Conservation (phyloP, 2,888 invertebrate genomes). For the Helicoverpa assulta region DNA sequence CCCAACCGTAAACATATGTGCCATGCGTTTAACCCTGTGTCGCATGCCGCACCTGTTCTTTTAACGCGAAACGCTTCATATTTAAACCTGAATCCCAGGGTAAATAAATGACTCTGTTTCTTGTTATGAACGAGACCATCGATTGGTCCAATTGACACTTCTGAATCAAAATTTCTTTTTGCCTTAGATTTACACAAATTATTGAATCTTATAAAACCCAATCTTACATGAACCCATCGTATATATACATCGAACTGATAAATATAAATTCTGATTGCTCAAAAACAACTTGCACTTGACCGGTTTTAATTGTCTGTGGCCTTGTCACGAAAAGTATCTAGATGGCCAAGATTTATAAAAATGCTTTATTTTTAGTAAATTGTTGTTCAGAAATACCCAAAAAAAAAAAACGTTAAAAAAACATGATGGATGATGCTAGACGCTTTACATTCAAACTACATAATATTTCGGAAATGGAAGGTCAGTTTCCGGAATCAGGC, state of each 20-base stretch:
- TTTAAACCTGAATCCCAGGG: conserved; percentile 4
- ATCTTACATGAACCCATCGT: background rate
- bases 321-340: conserved; percentile 48
- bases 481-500: conserved; percentile 39
- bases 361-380: conserved; percentile 59
- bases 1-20: conserved; percentile 64
- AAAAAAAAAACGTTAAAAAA: conserved; percentile 20
- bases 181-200: no score
- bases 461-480: conserved; percentile 34
- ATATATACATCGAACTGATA: background rate
- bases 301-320: conserved; percentile 29
- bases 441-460: conserved; percentile 24
- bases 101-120: no score
- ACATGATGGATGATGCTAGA: conserved; percentile 45
- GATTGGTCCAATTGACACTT: background rate
- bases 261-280: conserved; percentile 33
- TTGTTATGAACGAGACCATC: conserved; percentile 1
- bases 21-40: conserved; percentile 47
- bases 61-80: conserved; percentile 7
- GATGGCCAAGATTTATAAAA: conserved; percentile 57
- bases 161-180: background rate
- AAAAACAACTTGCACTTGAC: conserved; percentile 39
- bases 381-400: conserved; percentile 23
- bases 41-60: conserved; percentile 33
- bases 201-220: background rate